Percentiles rank a stretch among this genome's conserved stretches.
Conservation (phyloP, 2,888 invertebrate species). For the Exocentrus adspersus region DNA sequence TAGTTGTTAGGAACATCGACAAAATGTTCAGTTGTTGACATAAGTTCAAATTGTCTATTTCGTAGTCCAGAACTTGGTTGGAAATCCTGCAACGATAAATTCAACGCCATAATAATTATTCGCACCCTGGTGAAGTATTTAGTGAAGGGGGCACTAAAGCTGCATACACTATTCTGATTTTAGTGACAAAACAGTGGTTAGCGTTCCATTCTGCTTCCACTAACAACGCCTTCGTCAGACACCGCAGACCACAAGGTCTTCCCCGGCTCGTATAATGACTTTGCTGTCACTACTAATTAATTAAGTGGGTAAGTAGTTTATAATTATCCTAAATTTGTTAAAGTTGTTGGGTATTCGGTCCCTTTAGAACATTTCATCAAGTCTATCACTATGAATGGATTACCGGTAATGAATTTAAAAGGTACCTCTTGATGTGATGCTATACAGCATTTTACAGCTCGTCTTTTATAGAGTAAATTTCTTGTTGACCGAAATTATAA, state of each 20-base stretch:
- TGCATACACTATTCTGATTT: not conserved
- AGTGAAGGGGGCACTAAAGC: not conserved
- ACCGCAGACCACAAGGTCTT: conserved; percentile 2
- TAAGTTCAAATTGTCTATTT: too few relatives aligned
- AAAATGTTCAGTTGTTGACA: too few relatives aligned
- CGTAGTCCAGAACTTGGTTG: too few relatives aligned
- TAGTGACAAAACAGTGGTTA: not conserved
- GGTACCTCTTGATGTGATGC: too few relatives aligned
- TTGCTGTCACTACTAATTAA: conserved; percentile 11
- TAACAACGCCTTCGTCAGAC: not conserved
- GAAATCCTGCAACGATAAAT: too few relatives aligned
- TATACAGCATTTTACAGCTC: too few relatives aligned
- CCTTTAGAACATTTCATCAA: not conserved
- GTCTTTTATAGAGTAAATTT: too few relatives aligned
- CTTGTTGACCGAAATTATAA: conserved; percentile 1
- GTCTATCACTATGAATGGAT: not conserved
- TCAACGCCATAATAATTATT: too few relatives aligned
- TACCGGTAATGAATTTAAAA: not conserved
- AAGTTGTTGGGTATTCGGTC: not conserved
- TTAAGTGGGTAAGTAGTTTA: conserved; percentile 1
- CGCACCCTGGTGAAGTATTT: too few relatives aligned
- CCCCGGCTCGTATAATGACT: not conserved
- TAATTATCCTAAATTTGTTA: not conserved
- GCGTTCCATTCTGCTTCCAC: not conserved
- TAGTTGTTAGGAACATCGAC: too few relatives aligned